phyloP scores from a whole-genome alignment of 1,140 invertebrate species.

The Patella vulgata region DNA sequence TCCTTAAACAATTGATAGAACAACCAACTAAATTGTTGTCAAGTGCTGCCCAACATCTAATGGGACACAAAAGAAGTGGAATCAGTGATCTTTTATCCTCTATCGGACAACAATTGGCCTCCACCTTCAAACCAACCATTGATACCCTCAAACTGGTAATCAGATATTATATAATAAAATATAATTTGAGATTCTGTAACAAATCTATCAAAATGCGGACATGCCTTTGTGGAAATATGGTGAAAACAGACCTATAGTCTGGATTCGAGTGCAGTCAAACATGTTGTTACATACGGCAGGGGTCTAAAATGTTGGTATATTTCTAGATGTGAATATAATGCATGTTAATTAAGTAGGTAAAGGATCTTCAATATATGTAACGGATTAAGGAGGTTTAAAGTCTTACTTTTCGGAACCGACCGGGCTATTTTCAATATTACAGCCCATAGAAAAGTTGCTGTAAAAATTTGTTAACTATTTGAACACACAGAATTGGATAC shows the following conservation, averaged over 20 bases:
- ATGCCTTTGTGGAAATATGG: too few species aligned
- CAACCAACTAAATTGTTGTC: constrained; percentile 4
- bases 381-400: too few species aligned
- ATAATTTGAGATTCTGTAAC: too few species aligned
- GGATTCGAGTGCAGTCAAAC: too few species aligned
- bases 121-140: constrained; percentile 5
- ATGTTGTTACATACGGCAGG: background rate
- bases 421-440: too few species aligned
- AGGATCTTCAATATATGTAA: background rate
- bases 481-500: background rate
- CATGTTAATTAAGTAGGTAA: background rate
- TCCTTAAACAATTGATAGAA: background rate
- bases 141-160: constrained; percentile 2
- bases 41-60: background rate
- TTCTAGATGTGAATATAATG: background rate
- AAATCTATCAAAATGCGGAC: too few species aligned
- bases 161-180: too few species aligned
- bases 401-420: too few species aligned
- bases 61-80: constrained; percentile 14
- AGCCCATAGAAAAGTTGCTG: background rate
- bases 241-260: too few species aligned
- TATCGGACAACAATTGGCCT: constrained; percentile 5
- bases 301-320: background rate
- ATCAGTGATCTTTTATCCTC: background rate
- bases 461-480: too few species aligned